Evolutionary conservation across 37 sponge, comb jelly and placozoan genomes (phyloP).

Genomic region (Ianthella basta): DNA sequence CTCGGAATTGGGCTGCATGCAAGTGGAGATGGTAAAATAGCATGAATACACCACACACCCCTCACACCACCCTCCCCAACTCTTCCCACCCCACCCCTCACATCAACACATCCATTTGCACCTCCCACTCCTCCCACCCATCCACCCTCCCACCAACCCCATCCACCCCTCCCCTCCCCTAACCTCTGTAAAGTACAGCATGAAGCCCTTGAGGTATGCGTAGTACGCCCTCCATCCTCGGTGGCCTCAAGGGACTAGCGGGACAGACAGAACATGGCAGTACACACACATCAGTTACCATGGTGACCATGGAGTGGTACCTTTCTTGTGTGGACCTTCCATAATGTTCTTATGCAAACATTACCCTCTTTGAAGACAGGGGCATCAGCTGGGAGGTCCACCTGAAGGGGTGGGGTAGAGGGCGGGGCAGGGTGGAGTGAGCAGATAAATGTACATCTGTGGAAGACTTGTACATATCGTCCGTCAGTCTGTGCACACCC

Average conservation of each 20-base stretch:
- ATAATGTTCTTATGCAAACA: conserved; percentile 79
- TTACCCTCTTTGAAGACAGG: conserved; percentile 82
- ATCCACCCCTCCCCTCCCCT: not conserved
- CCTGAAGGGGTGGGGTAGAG: conserved; percentile 35
- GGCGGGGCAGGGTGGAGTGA: not conserved
- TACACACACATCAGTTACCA: not conserved
- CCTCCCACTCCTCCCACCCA: too few species aligned
- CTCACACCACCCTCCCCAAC: not conserved
- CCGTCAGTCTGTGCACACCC: not conserved
- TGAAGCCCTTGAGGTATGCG: conserved; percentile 85
- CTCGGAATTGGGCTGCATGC: conserved; percentile 45
- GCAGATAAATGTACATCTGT: too few species aligned
- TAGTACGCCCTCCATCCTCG: conserved; percentile 82
- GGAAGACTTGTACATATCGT: too few species aligned
- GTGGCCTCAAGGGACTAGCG: conserved; percentile 70
- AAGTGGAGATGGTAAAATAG: not conserved
- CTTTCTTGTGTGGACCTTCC: conserved; percentile 84
- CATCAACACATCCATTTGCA: too few species aligned
- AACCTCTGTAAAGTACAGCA: conserved; percentile 79
- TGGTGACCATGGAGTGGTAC: conserved; percentile 8
- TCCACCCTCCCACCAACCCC: too few species aligned
- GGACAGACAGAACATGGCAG: not conserved
- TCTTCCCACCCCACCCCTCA: not conserved
- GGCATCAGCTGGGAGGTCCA: conserved; percentile 67
- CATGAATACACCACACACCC: not conserved